A percentile compares a stretch with the other conserved stretches of the same genome.
Evolutionary conservation across 2,888 invertebrate genomes (phyloP).

Genomic region (Pseudococcus longispinus): DNA sequence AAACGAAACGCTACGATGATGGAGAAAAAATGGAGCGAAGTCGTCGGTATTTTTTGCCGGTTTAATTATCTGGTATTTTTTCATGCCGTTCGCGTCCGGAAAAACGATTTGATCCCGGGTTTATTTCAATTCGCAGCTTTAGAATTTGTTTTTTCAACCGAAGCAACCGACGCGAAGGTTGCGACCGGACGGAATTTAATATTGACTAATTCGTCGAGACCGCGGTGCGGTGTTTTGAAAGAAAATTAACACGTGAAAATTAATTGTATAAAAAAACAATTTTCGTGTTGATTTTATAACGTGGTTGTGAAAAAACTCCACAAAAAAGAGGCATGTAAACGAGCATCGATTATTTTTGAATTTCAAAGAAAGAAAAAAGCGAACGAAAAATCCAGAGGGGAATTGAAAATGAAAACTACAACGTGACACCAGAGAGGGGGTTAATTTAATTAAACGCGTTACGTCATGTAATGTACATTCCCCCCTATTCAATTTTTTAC

Average conservation of each 20-base stretch:
- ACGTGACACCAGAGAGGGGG: background rate
- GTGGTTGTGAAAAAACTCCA: background rate
- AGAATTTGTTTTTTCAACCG: background rate
- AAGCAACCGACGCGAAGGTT: background rate
- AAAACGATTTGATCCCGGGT: background rate
- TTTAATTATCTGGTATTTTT: slow-evolving; percentile 11
- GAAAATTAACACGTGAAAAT: background rate
- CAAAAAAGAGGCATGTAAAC: background rate
- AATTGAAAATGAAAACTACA: background rate
- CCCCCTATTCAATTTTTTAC: background rate
- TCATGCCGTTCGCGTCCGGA: background rate
- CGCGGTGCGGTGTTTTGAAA: background rate
- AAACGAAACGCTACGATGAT: background rate
- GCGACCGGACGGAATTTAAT: slow-evolving; percentile 17
- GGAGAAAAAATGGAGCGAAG: background rate
- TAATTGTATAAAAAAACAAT: slow-evolving; percentile 1
- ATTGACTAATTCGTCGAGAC: background rate
- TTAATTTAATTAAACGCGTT: background rate
- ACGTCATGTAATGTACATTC: background rate
- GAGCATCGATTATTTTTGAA: background rate
- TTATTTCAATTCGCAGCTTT: background rate
- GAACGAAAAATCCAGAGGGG: background rate
- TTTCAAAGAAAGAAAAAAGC: background rate
- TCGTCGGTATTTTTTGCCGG: background rate
- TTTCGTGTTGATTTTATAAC: background rate